Evolutionary conservation across 2,113 vertebrate genomes (phyloP).

Genomic region (Daphoenositta chrysoptera): DNA sequence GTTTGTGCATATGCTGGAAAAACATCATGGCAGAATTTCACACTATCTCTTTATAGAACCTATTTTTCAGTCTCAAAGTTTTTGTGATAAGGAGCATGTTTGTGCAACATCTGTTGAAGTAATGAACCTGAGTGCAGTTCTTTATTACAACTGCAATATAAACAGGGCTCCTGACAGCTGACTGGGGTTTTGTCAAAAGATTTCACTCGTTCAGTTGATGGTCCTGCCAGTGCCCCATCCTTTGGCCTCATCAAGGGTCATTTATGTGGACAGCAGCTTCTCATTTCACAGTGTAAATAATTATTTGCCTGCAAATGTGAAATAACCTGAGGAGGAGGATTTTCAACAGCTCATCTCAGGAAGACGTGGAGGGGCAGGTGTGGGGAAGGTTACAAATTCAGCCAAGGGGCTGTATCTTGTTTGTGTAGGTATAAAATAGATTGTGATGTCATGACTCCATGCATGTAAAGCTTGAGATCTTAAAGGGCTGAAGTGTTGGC

Average conservation of each 20-base stretch:
- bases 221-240: neutral
- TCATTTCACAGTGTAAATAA: neutral
- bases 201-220: neutral
- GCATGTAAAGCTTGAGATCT: neutral
- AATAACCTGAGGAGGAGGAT: neutral
- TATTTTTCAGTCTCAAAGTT: neutral
- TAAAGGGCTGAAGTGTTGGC: neutral
- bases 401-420: neutral
- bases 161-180: neutral
- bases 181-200: neutral
- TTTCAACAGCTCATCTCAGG: constrained; percentile 29
- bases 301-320: neutral
- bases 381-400: neutral
- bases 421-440: constrained; percentile 40
- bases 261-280: neutral
- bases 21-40: neutral
- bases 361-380: constrained; percentile 20
- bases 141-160: neutral
- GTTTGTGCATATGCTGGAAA: neutral
- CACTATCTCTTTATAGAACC: neutral
- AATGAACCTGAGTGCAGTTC: neutral
- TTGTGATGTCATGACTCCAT: neutral
- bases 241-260: neutral
- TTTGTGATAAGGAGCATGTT: neutral
- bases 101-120: neutral